phyloP scores from a whole-genome alignment of 2,797 vertebrate genomes.

The Sebastes oblongus region DNA sequence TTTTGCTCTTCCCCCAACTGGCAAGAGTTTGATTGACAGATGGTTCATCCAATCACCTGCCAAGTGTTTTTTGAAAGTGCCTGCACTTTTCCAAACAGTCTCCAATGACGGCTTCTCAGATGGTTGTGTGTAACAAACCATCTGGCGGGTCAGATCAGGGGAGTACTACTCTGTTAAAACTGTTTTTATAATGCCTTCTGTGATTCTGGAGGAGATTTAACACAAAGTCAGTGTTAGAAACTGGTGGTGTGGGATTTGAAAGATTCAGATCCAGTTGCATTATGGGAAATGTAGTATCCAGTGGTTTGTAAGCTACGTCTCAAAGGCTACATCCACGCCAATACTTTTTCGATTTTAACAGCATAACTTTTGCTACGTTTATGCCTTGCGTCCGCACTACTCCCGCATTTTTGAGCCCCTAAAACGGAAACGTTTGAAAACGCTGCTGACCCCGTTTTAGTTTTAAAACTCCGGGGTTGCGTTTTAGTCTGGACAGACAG shows the following conservation, averaged over 20 bases:
- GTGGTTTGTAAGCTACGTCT: not conserved
- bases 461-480: too few species aligned
- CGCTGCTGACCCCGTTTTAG: too few species aligned
- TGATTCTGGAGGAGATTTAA: not conserved
- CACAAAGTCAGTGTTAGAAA: not conserved
- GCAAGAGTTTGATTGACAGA: not conserved
- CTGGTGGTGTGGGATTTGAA: not conserved
- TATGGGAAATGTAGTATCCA: not conserved
- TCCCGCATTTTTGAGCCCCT: too few species aligned
- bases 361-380: too few species aligned
- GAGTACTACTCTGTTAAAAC: not conserved
- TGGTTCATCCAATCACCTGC: not conserved
- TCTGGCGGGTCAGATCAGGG: not conserved
- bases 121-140: not conserved
- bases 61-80: not conserved
- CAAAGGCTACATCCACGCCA: too few species aligned
- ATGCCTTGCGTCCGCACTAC: fast-evolving
- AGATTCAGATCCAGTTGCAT: not conserved
- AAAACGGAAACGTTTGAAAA: too few species aligned
- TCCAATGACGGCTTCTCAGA: not conserved
- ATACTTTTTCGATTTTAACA: too few species aligned
- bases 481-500: too few species aligned
- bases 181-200: not conserved
- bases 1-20: not conserved
- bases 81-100: not conserved